phyloP scores from a whole-genome alignment of 1,140 invertebrate species.

The Propsilocerus akamusi region DNA sequence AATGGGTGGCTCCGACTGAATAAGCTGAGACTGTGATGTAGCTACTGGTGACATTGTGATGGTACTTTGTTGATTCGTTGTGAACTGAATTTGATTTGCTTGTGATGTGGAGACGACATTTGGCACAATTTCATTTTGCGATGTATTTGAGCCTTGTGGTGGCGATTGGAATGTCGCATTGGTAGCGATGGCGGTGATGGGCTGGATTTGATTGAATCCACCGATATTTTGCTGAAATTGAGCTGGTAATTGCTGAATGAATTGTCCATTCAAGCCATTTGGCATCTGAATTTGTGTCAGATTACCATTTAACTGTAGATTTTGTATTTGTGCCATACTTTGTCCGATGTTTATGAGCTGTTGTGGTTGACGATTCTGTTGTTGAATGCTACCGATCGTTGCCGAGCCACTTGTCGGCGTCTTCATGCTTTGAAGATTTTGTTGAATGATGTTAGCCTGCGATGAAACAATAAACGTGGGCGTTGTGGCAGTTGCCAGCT shows the following conservation, averaged over 20 bases:
- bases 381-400: conserved; percentile 13
- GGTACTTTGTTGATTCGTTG: not conserved
- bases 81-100: not conserved
- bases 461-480: conserved; percentile 24
- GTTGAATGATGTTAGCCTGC: conserved; percentile 24
- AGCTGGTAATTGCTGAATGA: conserved; percentile 20
- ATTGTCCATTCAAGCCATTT: conserved; percentile 15
- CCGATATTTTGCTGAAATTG: conserved; percentile 21
- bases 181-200: conserved; percentile 10
- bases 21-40: not conserved
- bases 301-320: conserved; percentile 18
- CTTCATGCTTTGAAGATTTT: conserved; percentile 18
- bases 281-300: conserved; percentile 23
- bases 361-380: conserved; percentile 9
- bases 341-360: conserved; percentile 21
- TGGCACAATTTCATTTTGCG: not conserved
- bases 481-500: conserved; percentile 21
- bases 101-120: conserved; percentile 5
- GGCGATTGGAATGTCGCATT: conserved; percentile 17
- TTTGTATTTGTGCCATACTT: conserved; percentile 20
- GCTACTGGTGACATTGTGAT: not conserved
- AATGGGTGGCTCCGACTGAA: not conserved
- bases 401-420: conserved; percentile 9
- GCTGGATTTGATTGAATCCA: conserved; percentile 9
- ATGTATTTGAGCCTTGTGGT: conserved; percentile 8